Conservation (phyloP, 2,888 invertebrate genomes). For the Neoascia interrupta region DNA sequence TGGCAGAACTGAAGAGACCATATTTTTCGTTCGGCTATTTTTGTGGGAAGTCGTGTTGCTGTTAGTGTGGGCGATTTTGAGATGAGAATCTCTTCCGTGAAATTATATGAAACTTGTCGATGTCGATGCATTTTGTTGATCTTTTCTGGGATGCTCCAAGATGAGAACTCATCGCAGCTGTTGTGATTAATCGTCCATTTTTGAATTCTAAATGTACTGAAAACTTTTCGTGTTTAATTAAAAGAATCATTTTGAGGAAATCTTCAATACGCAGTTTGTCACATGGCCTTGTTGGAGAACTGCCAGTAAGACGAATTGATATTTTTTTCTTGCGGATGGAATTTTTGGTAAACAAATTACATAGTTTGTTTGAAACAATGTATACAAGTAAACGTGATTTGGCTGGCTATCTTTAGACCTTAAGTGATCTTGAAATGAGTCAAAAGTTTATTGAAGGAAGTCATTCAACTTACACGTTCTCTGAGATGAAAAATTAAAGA, state of each 20-base stretch:
- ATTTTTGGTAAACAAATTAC: not conserved
- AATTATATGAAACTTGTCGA: constrained; percentile 8
- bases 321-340: no score
- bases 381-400: no score
- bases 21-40: constrained; percentile 17
- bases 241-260: constrained; percentile 15
- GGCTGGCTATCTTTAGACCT: no score
- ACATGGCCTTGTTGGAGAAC: constrained; percentile 30
- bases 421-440: not conserved
- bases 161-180: constrained; percentile 20
- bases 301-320: constrained; percentile 7
- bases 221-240: no score
- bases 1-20: no score
- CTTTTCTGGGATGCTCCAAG: not conserved
- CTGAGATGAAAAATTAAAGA: no score
- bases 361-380: no score
- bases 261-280: constrained; percentile 9
- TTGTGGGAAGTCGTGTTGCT: constrained; percentile 3
- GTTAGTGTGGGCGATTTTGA: constrained; percentile 14
- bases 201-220: not conserved
- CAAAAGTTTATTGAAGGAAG: not conserved
- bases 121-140: not conserved
- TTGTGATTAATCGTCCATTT: not conserved
- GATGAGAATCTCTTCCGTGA: constrained; percentile 27
- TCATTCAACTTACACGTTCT: not conserved